Conservation (phyloP, 2,113 vertebrate species). For the Castor canadensis region DNA sequence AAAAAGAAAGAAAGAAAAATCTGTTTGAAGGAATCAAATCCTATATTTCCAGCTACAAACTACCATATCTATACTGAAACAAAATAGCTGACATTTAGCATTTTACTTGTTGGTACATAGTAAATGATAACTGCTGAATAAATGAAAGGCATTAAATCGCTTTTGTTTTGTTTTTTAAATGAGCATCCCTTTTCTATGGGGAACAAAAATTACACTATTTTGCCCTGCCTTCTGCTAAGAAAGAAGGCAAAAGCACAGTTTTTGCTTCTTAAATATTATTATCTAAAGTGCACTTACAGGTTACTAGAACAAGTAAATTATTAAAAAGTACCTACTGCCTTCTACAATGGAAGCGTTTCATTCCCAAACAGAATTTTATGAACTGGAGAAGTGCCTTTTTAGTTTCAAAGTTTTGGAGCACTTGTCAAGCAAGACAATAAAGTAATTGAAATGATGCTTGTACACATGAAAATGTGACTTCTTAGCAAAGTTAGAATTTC, state of each 20-base stretch:
- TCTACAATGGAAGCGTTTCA: constrained; percentile 25
- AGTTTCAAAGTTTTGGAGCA: constrained; percentile 30
- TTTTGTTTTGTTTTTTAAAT: background rate
- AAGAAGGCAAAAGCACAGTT: background rate
- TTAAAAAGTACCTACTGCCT: background rate
- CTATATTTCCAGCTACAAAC: background rate
- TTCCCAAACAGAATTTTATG: constrained; percentile 24
- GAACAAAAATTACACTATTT: constrained; percentile 1
- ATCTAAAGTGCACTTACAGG: background rate
- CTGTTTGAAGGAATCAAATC: background rate
- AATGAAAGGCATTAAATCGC: background rate
- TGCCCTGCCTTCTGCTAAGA: constrained; percentile 4
- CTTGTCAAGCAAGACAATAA: constrained; percentile 29
- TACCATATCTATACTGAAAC: background rate
- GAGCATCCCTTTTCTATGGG: background rate
- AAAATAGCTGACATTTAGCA: background rate
- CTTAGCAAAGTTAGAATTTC: constrained; percentile 33
- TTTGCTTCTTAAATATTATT: background rate
- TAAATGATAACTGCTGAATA: background rate
- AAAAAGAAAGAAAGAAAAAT: background rate
- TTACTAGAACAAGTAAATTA: constrained; percentile 8
- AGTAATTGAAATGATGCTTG: background rate
- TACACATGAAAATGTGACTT: background rate
- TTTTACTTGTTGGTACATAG: background rate
- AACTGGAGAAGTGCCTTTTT: background rate